These are phyloP conservation scores for Ophion ellenae DNA, from an alignment of 2,888 invertebrate species.

Conservation along the genomic window DNA sequence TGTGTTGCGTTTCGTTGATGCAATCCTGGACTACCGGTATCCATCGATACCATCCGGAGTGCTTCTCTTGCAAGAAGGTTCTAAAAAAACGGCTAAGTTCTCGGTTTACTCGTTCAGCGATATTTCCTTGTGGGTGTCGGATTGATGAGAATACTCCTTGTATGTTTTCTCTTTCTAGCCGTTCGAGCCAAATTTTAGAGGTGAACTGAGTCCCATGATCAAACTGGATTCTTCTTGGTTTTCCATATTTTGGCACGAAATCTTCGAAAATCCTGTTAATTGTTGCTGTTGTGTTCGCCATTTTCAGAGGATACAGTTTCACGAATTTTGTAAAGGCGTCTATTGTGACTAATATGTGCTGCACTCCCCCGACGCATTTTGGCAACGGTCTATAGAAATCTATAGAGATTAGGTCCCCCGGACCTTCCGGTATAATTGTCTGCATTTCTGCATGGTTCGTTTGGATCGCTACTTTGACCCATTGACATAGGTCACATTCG, in stretches of 20 bases:
- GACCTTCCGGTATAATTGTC: neutral
- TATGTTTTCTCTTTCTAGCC: too few relatives aligned
- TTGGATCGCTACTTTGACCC: neutral
- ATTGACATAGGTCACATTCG: neutral
- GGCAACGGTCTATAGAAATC: conserved; percentile 23
- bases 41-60: conserved; percentile 13
- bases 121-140: conserved; percentile 30
- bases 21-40: neutral
- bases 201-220: too few relatives aligned
- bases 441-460: neutral
- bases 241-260: too few relatives aligned
- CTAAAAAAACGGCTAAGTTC: conserved; percentile 21
- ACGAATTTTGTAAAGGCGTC: conserved; percentile 31
- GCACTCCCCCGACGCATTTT: neutral
- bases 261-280: neutral
- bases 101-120: conserved; percentile 4
- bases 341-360: conserved; percentile 13
- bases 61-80: conserved; percentile 1
- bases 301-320: neutral
- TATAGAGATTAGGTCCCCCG: neutral
- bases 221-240: too few relatives aligned
- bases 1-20: too few relatives aligned
- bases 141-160: conserved; percentile 17
- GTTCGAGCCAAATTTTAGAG: too few relatives aligned
- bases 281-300: neutral